Base-by-base conservation (phyloP, 2,113 vertebrate genomes). In the Leptobrachium leishanense region DNA sequence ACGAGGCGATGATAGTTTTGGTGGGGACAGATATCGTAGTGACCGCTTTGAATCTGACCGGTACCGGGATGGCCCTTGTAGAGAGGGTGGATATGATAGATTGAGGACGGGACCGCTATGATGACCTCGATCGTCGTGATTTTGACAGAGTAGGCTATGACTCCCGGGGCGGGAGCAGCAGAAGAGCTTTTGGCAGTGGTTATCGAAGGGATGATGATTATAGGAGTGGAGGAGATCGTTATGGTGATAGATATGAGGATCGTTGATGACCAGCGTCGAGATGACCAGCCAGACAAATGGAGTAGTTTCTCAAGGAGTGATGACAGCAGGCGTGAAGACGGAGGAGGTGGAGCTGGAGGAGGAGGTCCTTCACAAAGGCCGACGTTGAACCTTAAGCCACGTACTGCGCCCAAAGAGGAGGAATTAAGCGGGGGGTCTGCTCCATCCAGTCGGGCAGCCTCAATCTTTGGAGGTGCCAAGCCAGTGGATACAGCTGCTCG, bases 321-420 rank as follows among this genome's bases (percentile, higher is more conserved):
- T 5, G 88, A 88, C 20, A 87, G 91, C 50, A 89, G 90, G 0
- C 55, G 55, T 59, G 92, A 94, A 11, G 92, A 93, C 39, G 85
- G 91, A 90, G 92, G 20, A 31, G 20, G 20, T 31, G 20, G 20
- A 31, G 20, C 20, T 31, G 20, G 20, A 31, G 20, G 20, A 40
- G 40, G 46, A 95, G 96, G 92, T 89, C 87, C 95, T 68, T 81
- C 84, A 1, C 95, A 97, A 87, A 93, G 97, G 88, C 97, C 97
- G 74, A 98, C 95, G 88, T 88, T 99, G 84, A 94, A 95, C 84
- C 93, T 99, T 82, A 98, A 98, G 88, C 97, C 97, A n/a, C 94
- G 96, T 68, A 95, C 95, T 0, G 85, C 96, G 1, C 95, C 95
- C 76, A 96, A 96, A 85, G 95, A 96, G 53, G 96, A 96, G 72